Conservation (phyloP, 2,888 invertebrate genomes). For the Imbricaverruca yamaguchii region DNA sequence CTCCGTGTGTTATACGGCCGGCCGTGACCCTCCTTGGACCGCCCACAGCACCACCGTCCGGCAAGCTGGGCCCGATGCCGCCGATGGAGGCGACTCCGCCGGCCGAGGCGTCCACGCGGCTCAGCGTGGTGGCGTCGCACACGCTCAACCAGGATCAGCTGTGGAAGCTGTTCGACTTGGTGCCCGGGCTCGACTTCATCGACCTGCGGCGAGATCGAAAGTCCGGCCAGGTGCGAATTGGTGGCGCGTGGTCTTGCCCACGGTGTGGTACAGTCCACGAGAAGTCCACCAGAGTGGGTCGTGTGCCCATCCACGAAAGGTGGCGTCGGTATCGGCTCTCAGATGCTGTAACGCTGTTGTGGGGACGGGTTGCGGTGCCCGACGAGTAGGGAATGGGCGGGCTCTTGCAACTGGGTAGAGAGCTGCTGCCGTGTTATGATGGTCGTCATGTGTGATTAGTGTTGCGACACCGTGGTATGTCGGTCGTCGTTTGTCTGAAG, state of each 20-base stretch:
- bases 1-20: too few species aligned
- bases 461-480: neutral
- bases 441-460: neutral
- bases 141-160: slow-evolving; percentile 62
- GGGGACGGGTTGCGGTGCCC: neutral
- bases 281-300: too few species aligned
- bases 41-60: neutral
- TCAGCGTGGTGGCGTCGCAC: slow-evolving; percentile 67
- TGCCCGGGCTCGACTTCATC: slow-evolving; percentile 60
- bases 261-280: too few species aligned
- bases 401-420: too few species aligned
- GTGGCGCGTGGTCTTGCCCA: too few species aligned
- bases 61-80: slow-evolving; percentile 17
- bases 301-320: too few species aligned
- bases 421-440: too few species aligned
- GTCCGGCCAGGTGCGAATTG: slow-evolving; percentile 33
- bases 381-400: too few species aligned
- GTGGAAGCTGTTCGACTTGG: slow-evolving; percentile 76
- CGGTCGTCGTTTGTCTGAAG: too few species aligned
- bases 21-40: too few species aligned
- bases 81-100: slow-evolving; percentile 26
- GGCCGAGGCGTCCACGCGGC: slow-evolving; percentile 44
- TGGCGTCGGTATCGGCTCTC: too few species aligned
- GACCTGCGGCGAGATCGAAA: slow-evolving; percentile 42
- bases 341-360: neutral